A percentile compares a stretch with the other conserved stretches of the same genome.
These are phyloP conservation scores for Malurus splendens DNA, from an alignment of 2,797 vertebrate species.

Conservation along the genomic window DNA sequence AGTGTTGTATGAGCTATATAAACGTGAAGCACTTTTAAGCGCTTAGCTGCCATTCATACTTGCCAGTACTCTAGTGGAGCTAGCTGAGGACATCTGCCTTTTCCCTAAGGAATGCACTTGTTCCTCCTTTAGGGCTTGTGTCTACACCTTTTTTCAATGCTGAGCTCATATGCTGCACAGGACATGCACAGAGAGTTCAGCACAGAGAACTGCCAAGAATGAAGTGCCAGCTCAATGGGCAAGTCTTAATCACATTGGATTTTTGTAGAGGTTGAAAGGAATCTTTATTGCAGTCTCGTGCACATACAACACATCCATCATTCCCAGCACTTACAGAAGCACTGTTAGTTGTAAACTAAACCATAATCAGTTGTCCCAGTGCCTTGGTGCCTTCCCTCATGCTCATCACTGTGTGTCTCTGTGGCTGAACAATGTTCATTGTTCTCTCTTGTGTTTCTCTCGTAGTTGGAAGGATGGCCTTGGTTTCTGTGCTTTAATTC, in stretches of 20 bases:
- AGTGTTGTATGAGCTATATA: neutral
- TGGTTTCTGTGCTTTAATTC: slow-evolving; percentile 97
- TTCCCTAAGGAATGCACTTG: neutral
- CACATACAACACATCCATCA: neutral
- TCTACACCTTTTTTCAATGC: neutral
- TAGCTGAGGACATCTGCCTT: neutral
- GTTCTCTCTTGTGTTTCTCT: neutral
- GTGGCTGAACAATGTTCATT: neutral
- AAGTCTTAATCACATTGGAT: neutral
- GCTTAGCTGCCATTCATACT: neutral
- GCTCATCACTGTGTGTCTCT: neutral
- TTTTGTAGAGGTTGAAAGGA: neutral
- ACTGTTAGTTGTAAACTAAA: neutral
- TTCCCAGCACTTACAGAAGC: neutral
- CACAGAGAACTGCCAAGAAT: neutral
- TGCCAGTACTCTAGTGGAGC: neutral
- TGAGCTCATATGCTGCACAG: neutral
- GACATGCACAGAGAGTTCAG: neutral
- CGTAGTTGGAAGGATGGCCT: slow-evolving; percentile 95
- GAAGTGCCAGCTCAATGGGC: neutral
- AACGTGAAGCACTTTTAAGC: neutral
- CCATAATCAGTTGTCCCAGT: neutral
- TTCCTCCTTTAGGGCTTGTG: neutral
- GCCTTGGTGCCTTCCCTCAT: neutral
- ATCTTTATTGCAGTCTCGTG: neutral